phyloP scores from a whole-genome alignment of 2,888 invertebrate genomes.

The Eubasilissa splendida region DNA sequence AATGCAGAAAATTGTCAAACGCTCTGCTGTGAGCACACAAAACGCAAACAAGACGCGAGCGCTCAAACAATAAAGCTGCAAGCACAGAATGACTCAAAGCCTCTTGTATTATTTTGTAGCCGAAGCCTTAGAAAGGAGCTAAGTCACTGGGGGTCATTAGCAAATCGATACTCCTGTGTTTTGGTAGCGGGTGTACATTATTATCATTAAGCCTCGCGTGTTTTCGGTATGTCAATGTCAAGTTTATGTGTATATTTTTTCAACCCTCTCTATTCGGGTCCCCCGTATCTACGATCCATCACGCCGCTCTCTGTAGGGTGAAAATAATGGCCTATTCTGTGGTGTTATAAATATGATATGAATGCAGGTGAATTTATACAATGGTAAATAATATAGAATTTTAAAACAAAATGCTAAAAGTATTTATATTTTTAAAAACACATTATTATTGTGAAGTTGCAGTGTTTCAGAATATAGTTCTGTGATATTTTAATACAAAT shows the following conservation, averaged over 20 bases:
- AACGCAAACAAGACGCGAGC: not conserved
- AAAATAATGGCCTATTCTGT: slow-evolving; percentile 32
- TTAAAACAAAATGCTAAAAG: not conserved
- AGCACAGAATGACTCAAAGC: not conserved
- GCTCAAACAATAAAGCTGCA: slow-evolving; percentile 4
- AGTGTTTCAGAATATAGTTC: too few relatives aligned
- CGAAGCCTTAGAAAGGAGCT: slow-evolving; percentile 26
- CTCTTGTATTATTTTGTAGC: slow-evolving; percentile 13
- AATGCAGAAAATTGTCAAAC: slow-evolving; percentile 28
- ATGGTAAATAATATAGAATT: not conserved
- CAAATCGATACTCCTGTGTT: slow-evolving; percentile 26
- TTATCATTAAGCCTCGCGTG: slow-evolving; percentile 38
- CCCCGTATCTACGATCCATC: slow-evolving; percentile 52
- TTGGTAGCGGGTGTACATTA: slow-evolving; percentile 13
- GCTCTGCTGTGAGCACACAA: not conserved
- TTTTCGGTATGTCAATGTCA: slow-evolving; percentile 53
- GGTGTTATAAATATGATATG: not conserved
- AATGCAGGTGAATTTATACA: not conserved
- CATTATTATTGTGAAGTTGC: too few relatives aligned
- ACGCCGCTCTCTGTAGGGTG: slow-evolving; percentile 31
- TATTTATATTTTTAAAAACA: too few relatives aligned
- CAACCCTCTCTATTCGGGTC: slow-evolving; percentile 5
- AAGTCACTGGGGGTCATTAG: slow-evolving; percentile 35
- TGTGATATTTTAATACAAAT: too few relatives aligned
- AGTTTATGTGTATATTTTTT: slow-evolving; percentile 47